A percentile compares a stretch with the other conserved stretches of the same genome.
Conservation (phyloP, 2,113 vertebrate genomes). For the Heterotilapia buettikoferi region DNA sequence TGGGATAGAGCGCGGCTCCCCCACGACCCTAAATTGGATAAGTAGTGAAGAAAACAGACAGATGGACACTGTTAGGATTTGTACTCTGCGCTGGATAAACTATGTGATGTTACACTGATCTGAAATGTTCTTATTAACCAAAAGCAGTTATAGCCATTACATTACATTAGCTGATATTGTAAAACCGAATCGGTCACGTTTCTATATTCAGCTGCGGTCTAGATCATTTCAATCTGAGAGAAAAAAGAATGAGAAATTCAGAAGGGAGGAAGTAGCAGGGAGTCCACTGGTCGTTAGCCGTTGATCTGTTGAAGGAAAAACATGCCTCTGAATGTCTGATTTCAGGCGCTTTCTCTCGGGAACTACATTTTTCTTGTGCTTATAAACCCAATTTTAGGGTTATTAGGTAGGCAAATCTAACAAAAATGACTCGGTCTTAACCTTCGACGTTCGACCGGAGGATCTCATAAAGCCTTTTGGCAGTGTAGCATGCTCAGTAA, state of each 20-base stretch:
- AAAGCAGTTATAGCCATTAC: neutral
- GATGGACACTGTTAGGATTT: neutral
- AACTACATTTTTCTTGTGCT: neutral
- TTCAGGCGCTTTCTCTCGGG: neutral
- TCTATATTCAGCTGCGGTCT: neutral
- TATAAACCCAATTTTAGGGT: conserved; percentile 24
- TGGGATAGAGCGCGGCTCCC: rapidly evolving
- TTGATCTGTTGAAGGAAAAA: neutral
- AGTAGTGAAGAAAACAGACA: neutral
- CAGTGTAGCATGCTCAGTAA: conserved; percentile 2
- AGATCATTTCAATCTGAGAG: neutral
- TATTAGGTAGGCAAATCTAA: conserved; percentile 17
- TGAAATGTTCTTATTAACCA: neutral
- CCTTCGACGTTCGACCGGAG: neutral
- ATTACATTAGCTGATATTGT: neutral
- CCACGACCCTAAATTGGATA: neutral
- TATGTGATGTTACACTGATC: neutral
- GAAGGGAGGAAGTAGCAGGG: neutral
- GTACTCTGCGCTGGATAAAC: neutral
- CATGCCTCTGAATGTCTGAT: neutral
- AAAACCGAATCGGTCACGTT: neutral
- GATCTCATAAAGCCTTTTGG: conserved; percentile 40
- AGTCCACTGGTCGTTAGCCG: neutral
- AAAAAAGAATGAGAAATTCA: neutral
- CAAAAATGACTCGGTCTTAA: conserved; percentile 24